A percentile compares a stretch with the other conserved stretches of the same genome.
These are phyloP conservation scores for Ypsolopha sequella DNA, from an alignment of 2,888 invertebrate species.

Conservation along the genomic window DNA sequence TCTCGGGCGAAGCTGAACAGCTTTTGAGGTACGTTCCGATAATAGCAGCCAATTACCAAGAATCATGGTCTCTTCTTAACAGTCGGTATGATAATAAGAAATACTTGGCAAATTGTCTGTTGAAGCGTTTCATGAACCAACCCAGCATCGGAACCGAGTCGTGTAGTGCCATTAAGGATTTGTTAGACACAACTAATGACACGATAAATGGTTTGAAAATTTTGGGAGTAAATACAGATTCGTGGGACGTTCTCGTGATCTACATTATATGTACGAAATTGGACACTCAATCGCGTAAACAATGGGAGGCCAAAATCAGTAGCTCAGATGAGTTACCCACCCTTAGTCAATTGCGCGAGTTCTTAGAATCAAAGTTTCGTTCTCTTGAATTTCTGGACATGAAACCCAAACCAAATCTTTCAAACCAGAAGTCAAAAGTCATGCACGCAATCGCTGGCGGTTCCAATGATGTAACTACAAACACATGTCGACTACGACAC, in stretches of 20 bases:
- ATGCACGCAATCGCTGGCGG: background rate
- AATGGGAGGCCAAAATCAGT: background rate
- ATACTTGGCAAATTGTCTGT: conserved; percentile 6
- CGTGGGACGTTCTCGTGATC: conserved; percentile 8
- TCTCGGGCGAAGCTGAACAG: conserved; percentile 16
- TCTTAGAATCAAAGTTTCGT: background rate
- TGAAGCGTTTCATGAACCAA: conserved; percentile 9
- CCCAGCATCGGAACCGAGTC: conserved; percentile 1
- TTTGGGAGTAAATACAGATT: conserved; percentile 4
- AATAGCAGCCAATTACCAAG: conserved; percentile 10
- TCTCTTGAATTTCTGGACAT: background rate
- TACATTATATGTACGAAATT: conserved; percentile 1
- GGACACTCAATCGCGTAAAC: background rate
- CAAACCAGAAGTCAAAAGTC: background rate
- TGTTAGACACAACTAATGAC: conserved; percentile 7
- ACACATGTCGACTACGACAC: conserved; percentile 1
- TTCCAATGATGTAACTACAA: too few relatives aligned
- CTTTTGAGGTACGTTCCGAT: conserved; percentile 11
- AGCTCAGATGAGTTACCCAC: conserved; percentile 1
- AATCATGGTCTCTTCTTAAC: conserved; percentile 12
- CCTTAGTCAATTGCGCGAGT: background rate
- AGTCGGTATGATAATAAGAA: background rate
- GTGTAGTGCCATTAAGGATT: conserved; percentile 3
- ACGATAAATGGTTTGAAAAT: conserved; percentile 6
- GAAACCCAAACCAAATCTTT: too few relatives aligned